Evolutionary conservation across 2,113 vertebrate species (phyloP).

Genomic region (Gymnarchus niloticus): DNA sequence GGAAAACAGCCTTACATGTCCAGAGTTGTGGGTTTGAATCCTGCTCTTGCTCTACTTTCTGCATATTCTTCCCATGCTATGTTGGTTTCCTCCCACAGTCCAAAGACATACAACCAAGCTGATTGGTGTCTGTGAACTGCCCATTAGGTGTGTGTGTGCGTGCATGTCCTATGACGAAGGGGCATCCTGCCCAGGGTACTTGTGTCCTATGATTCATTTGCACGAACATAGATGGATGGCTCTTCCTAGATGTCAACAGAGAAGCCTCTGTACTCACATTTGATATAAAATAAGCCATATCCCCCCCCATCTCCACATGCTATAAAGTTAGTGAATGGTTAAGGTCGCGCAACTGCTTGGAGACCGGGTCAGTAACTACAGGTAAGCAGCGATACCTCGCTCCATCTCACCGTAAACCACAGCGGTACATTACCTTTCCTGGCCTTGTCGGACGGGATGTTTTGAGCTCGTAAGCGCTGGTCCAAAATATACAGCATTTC

Average conservation of each 20-base stretch:
- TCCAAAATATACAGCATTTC: constrained; percentile 97
- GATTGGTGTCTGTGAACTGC: neutral
- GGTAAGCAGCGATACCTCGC: neutral
- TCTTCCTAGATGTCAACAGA: neutral
- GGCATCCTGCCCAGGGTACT: neutral
- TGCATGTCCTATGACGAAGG: neutral
- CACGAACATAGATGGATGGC: neutral
- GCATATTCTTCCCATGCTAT: neutral
- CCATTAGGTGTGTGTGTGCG: too few relatives aligned
- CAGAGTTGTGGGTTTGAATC: neutral
- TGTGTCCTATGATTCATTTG: neutral
- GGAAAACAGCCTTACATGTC: neutral
- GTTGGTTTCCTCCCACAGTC: too few relatives aligned
- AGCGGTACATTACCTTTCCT: constrained; percentile 77
- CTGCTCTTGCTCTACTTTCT: neutral
- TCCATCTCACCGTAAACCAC: neutral
- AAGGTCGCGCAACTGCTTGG: neutral
- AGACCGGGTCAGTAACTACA: neutral
- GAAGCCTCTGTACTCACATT: neutral
- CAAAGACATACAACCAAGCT: too few relatives aligned
- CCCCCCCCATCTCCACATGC: too few relatives aligned
- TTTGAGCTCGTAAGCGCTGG: constrained; percentile 87
- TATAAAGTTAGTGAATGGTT: neutral
- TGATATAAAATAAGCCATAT: neutral
- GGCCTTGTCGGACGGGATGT: constrained; percentile 86